These are phyloP conservation scores for Rutilus rutilus DNA, from an alignment of 2,113 vertebrate species.

Conservation along the genomic window DNA sequence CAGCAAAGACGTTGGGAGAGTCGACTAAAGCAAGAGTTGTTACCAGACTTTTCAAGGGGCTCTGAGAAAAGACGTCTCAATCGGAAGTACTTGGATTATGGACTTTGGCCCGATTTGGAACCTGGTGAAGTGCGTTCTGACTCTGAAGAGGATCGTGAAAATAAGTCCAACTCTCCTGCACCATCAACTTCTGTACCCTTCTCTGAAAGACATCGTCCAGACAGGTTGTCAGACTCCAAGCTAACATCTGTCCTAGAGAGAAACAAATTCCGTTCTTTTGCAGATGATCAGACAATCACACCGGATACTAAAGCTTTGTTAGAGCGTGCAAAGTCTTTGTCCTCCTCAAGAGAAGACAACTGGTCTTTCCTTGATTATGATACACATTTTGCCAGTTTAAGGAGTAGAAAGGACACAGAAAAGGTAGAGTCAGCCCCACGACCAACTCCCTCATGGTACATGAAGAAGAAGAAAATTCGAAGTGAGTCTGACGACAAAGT, in stretches of 20 bases:
- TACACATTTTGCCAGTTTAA: slow-evolving; percentile 90
- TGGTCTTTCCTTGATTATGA: slow-evolving; percentile 98
- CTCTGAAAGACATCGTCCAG: slow-evolving; percentile 87
- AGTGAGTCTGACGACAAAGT: slow-evolving; percentile 93
- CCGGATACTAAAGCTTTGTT: slow-evolving; percentile 97
- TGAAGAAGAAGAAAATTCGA: slow-evolving; percentile 97
- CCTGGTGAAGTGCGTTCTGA: slow-evolving; percentile 96
- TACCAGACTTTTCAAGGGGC: slow-evolving; percentile 85
- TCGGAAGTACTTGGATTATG: slow-evolving; percentile 79
- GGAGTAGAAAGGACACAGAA: slow-evolving; percentile 94
- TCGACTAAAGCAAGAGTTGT: slow-evolving; percentile 84
- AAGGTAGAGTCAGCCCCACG: slow-evolving; percentile 92
- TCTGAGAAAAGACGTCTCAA: slow-evolving; percentile 87
- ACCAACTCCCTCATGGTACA: slow-evolving; percentile 95
- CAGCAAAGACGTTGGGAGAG: slow-evolving; percentile 85
- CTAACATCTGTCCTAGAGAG: slow-evolving; percentile 87
- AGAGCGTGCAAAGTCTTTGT: slow-evolving; percentile 96
- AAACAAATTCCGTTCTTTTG: slow-evolving; percentile 95
- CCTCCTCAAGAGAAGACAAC: slow-evolving; percentile 95
- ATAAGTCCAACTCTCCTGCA: slow-evolving; percentile 87
- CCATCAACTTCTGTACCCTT: slow-evolving; percentile 86
- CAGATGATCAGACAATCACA: slow-evolving; percentile 95
- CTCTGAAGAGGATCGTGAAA: slow-evolving; percentile 90
- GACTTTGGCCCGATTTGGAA: slow-evolving; percentile 89
- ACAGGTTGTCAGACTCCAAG: slow-evolving; percentile 90